These are phyloP conservation scores for Antennarius striatus DNA, from an alignment of 2,113 vertebrate species.

Conservation along the genomic window DNA sequence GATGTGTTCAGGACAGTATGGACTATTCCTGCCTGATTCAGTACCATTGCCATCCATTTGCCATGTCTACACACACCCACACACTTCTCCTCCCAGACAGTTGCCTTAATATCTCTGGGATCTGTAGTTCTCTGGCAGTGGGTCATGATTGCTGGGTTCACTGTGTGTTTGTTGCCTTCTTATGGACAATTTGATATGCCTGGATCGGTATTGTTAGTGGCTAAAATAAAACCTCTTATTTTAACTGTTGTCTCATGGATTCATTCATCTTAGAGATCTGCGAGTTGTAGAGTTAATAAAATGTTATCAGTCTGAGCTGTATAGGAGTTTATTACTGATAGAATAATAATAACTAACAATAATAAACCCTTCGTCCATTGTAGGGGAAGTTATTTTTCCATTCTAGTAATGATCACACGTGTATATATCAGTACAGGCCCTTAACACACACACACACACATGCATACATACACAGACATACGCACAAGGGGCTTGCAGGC, in stretches of 20 bases:
- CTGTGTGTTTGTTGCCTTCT: slow-evolving; percentile 48
- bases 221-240: slow-evolving; percentile 61
- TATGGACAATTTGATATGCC: slow-evolving; percentile 58
- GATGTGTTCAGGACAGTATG: neutral
- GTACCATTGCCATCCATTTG: slow-evolving; percentile 2
- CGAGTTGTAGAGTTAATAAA: too few relatives aligned
- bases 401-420: too few relatives aligned
- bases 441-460: too few relatives aligned
- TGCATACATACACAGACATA: too few relatives aligned
- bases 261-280: too few relatives aligned
- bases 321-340: neutral
- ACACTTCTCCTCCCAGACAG: slow-evolving; percentile 12
- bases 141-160: neutral
- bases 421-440: too few relatives aligned
- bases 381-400: too few relatives aligned
- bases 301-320: too few relatives aligned
- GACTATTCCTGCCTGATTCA: slow-evolving; percentile 15
- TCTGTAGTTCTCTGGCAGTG: slow-evolving; percentile 45
- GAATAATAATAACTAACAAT: too few relatives aligned
- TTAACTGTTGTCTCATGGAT: slow-evolving; percentile 1
- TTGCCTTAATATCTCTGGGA: slow-evolving; percentile 54
- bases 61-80: neutral
- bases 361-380: too few relatives aligned
- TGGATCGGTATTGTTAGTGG: slow-evolving; percentile 39
- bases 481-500: too few relatives aligned